Percentiles rank a stretch among this genome's conserved stretches.
These are phyloP conservation scores for Myzus persicae DNA, from an alignment of 1,140 invertebrate genomes.

Conservation along the genomic window DNA sequence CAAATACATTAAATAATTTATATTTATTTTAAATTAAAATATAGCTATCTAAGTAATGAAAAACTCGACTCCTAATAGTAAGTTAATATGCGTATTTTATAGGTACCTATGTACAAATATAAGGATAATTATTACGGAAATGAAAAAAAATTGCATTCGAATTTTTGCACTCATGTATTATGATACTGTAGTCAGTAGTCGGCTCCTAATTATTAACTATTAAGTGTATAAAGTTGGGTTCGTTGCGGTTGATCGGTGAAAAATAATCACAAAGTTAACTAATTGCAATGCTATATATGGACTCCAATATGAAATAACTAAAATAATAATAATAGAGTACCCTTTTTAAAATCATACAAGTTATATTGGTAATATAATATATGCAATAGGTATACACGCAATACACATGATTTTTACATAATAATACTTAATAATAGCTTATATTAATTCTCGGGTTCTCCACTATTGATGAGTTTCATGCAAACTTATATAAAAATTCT, in stretches of 20 bases:
- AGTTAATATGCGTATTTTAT: neutral
- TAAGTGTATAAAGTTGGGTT: neutral
- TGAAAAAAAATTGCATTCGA: neutral
- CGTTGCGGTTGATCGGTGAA: neutral
- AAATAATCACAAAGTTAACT: neutral
- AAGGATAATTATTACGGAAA: neutral
- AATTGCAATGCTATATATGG: neutral
- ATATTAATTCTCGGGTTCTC: neutral
- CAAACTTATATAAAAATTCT: neutral
- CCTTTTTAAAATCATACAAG: neutral
- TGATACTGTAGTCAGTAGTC: too few species aligned
- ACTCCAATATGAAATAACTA: neutral
- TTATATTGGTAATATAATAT: neutral
- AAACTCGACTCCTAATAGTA: neutral
- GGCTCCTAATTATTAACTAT: too few species aligned
- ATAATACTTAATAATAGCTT: neutral
- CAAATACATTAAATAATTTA: too few species aligned
- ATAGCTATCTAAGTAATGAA: neutral
- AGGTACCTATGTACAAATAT: neutral
- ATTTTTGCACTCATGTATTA: neutral
- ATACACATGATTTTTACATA: neutral
- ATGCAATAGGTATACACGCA: neutral
- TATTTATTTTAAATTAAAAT: too few species aligned
- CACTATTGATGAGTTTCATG: neutral
- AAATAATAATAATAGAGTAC: constrained; percentile 3